phyloP scores from a whole-genome alignment of 1,140 invertebrate species.

The Oppia nitens region DNA sequence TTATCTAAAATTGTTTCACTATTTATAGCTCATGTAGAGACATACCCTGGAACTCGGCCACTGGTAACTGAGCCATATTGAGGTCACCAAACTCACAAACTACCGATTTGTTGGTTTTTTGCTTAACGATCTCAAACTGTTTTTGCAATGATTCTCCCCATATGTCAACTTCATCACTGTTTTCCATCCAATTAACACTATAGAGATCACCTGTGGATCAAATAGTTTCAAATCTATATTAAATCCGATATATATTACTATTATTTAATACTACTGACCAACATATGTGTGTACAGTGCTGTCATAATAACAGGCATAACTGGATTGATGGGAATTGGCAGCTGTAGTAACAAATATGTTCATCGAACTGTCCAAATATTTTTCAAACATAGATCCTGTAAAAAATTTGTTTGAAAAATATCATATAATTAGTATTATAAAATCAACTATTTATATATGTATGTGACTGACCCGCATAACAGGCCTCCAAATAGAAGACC shows the following conservation, averaged over 20 bases:
- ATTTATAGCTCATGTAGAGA: background rate
- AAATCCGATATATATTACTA: conserved; percentile 34
- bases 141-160: conserved; percentile 34
- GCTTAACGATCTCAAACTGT: conserved; percentile 38
- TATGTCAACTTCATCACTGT: conserved; percentile 32
- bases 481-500: conserved; percentile 45
- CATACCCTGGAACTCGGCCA: conserved; percentile 10
- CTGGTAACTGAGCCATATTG: conserved; percentile 4
- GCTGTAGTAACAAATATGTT: conserved; percentile 47
- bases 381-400: conserved; percentile 42
- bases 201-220: background rate
- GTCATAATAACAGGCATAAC: conserved; percentile 41
- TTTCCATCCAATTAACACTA: background rate
- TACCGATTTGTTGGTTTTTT: conserved; percentile 40
- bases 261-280: conserved; percentile 42
- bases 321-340: conserved; percentile 38
- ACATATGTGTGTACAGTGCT: conserved; percentile 33
- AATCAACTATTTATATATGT: too few relatives aligned
- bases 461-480: conserved; percentile 39
- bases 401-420: background rate
- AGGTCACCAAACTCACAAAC: conserved; percentile 40
- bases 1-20: background rate
- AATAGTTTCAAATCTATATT: background rate
- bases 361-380: conserved; percentile 34
- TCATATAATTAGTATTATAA: background rate